These are phyloP conservation scores for Aquatica leii DNA, from an alignment of 2,888 invertebrate species.

Conservation along the genomic window DNA sequence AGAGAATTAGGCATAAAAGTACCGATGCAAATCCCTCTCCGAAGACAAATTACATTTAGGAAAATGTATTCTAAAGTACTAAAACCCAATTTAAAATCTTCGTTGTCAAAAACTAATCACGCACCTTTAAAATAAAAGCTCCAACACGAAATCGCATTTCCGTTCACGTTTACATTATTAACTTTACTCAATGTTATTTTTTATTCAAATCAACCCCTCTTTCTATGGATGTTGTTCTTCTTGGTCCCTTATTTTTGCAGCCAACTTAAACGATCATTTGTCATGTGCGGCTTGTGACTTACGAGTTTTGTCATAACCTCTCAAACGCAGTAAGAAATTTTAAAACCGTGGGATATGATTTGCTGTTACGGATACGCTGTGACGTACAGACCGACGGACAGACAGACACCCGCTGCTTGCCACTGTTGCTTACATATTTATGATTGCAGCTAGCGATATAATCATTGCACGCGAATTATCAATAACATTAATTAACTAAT, in stretches of 20 bases:
- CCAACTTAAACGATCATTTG: constrained; percentile 57
- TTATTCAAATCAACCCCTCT: constrained; percentile 59
- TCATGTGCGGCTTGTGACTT: constrained; percentile 56
- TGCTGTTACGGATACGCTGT: background rate
- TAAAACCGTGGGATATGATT: constrained; percentile 1
- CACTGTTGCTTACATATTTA: constrained; percentile 53
- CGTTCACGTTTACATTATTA: constrained; percentile 63
- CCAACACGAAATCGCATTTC: constrained; percentile 59
- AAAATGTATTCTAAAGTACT: constrained; percentile 55
- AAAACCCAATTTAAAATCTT: constrained; percentile 61
- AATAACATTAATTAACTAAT: constrained; percentile 63
- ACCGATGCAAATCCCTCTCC: constrained; percentile 42
- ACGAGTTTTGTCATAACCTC: constrained; percentile 28
- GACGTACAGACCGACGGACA: constrained; percentile 41
- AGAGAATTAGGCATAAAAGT: constrained; percentile 7
- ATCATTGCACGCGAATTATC: constrained; percentile 58
- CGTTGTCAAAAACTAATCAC: constrained; percentile 59
- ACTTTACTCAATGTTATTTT: constrained; percentile 61
- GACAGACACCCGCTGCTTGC: constrained; percentile 56
- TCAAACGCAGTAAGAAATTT: constrained; percentile 8
- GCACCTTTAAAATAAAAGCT: constrained; percentile 59
- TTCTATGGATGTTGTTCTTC: constrained; percentile 38
- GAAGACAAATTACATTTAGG: constrained; percentile 54
- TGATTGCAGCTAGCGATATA: constrained; percentile 41
- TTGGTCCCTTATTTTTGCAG: constrained; percentile 47